phyloP scores from a whole-genome alignment of 2,888 invertebrate species.

The Lacanobia oleracea region DNA sequence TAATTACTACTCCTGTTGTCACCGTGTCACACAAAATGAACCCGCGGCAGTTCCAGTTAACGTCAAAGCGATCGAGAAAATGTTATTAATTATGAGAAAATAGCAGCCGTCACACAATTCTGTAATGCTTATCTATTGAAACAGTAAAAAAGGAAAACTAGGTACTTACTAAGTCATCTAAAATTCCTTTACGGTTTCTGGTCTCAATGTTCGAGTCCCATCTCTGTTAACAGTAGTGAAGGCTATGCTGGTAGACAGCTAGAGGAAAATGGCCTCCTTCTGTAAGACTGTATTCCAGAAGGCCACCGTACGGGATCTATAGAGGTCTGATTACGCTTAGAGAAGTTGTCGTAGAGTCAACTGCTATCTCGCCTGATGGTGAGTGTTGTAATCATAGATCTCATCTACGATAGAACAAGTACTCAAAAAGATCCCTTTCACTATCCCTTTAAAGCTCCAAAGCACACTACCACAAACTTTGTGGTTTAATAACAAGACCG shows the following conservation, averaged over 20 bases:
- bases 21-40: constrained; percentile 13
- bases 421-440: not conserved
- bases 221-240: not conserved
- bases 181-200: not conserved
- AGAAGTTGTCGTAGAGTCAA: too few relatives aligned
- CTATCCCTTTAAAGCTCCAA: not conserved
- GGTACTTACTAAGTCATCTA: not conserved
- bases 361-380: too few relatives aligned
- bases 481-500: not conserved
- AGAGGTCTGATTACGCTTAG: too few relatives aligned
- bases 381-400: too few relatives aligned
- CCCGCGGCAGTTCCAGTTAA: not conserved
- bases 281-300: too few relatives aligned
- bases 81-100: constrained; percentile 11
- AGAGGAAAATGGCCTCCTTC: too few relatives aligned
- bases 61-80: constrained; percentile 15
- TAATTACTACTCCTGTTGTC: constrained; percentile 18
- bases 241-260: too few relatives aligned
- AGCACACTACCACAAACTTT: not conserved
- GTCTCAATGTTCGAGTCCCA: not conserved
- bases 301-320: too few relatives aligned
- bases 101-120: not conserved
- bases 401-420: too few relatives aligned
- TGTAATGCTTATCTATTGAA: not conserved
- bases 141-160: not conserved